These are phyloP conservation scores for Leptopilina myrica DNA, from an alignment of 2,888 invertebrate species.

Conservation along the genomic window DNA sequence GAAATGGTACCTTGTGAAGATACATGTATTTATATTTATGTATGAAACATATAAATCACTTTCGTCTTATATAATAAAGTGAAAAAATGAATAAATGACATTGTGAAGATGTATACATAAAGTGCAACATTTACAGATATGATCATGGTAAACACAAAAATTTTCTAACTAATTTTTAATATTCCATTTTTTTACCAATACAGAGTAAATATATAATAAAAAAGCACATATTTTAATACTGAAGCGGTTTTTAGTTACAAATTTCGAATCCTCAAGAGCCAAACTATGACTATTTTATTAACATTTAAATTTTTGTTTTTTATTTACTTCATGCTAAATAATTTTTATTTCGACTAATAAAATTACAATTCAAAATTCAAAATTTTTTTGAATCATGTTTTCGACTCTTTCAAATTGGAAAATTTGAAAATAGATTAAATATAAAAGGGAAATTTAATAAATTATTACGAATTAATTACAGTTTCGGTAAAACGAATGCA, in stretches of 20 bases:
- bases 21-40: not conserved
- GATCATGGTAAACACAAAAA: conserved; percentile 32
- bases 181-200: not conserved
- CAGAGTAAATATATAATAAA: not conserved
- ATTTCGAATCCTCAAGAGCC: too few species aligned
- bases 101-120: conserved; percentile 32
- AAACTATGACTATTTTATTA: too few species aligned
- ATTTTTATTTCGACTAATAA: too few species aligned
- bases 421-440: too few species aligned
- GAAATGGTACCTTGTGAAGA: conserved; percentile 7
- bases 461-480: too few species aligned
- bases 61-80: conserved; percentile 43
- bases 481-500: too few species aligned
- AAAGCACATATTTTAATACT: conserved; percentile 23
- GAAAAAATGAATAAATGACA: conserved; percentile 48
- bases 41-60: conserved; percentile 43
- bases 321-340: too few species aligned
- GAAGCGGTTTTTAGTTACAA: conserved; percentile 6
- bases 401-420: too few species aligned
- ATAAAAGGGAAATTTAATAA: too few species aligned
- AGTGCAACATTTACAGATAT: conserved; percentile 43
- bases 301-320: too few species aligned
- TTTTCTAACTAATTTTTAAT: conserved; percentile 12
- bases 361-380: too few species aligned
- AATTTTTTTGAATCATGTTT: not conserved